phyloP scores from a whole-genome alignment of 2,113 vertebrate species.

The Nanorana parkeri region DNA sequence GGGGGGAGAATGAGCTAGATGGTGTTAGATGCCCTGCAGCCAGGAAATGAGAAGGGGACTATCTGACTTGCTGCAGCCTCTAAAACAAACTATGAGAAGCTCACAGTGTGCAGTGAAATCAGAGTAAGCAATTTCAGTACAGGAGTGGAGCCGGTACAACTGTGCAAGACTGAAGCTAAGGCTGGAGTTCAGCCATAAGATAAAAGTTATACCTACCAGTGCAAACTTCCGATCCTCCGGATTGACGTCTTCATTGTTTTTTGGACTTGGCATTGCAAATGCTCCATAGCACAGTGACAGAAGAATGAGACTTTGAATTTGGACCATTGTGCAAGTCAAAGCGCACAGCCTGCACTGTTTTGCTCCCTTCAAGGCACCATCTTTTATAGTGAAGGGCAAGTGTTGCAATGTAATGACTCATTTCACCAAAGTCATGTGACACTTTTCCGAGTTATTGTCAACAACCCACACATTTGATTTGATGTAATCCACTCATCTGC shows the following conservation, averaged over 20 bases:
- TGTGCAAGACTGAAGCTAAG: no score
- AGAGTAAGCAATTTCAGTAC: no score
- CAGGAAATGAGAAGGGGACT: no score
- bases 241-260: not conserved
- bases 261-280: not conserved
- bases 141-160: no score
- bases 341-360: not conserved
- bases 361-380: not conserved
- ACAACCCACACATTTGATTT: not conserved
- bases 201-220: slow-evolving; percentile 4
- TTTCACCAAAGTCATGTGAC: not conserved
- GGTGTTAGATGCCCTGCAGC: no score
- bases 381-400: slow-evolving; percentile 5
- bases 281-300: slow-evolving; percentile 2
- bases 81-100: no score
- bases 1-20: no score
- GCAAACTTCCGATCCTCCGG: not conserved
- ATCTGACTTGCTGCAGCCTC: no score
- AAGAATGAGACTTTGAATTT: not conserved
- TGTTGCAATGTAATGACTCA: slow-evolving; percentile 35
- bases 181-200: no score
- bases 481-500: not conserved
- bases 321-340: slow-evolving; percentile 21
- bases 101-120: no score
- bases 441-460: not conserved